These are phyloP conservation scores for Ridgeia piscesae DNA, from an alignment of 1,140 invertebrate genomes.

Conservation along the genomic window DNA sequence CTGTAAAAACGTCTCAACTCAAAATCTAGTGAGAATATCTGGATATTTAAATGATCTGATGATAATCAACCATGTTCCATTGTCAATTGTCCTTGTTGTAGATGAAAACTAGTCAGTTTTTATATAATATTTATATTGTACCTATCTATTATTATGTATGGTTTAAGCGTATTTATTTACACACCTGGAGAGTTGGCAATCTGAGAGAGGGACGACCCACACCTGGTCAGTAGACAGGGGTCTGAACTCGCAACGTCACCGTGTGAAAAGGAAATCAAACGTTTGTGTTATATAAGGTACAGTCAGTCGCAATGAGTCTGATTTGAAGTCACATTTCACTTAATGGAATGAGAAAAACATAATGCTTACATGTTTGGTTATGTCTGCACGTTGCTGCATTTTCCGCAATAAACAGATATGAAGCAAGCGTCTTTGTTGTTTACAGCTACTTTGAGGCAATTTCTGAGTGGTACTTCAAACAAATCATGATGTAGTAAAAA, in stretches of 20 bases:
- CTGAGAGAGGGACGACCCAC: not conserved
- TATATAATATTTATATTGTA: constrained; percentile 7
- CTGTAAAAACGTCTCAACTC: not conserved
- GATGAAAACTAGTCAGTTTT: constrained; percentile 6
- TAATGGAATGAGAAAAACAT: not conserved
- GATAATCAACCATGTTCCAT: not conserved
- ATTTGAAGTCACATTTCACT: not conserved
- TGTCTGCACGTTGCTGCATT: not conserved
- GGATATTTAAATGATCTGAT: not conserved
- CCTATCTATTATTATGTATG: constrained; percentile 1
- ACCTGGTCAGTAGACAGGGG: not conserved
- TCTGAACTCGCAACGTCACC: not conserved
- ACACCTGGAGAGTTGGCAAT: not conserved
- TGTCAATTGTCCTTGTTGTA: not conserved
- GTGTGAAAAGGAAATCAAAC: not conserved
- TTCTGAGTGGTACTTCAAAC: too few species aligned
- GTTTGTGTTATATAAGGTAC: not conserved
- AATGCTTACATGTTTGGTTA: not conserved
- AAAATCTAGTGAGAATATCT: not conserved
- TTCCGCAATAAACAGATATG: not conserved
- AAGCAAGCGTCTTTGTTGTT: not conserved
- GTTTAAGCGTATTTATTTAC: constrained; percentile 1
- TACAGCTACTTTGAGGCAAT: not conserved
- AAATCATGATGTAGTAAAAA: too few species aligned
- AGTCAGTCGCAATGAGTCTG: not conserved